Evolutionary conservation across 2,888 invertebrate genomes (phyloP).

Genomic region (Agrypnus murinus): DNA sequence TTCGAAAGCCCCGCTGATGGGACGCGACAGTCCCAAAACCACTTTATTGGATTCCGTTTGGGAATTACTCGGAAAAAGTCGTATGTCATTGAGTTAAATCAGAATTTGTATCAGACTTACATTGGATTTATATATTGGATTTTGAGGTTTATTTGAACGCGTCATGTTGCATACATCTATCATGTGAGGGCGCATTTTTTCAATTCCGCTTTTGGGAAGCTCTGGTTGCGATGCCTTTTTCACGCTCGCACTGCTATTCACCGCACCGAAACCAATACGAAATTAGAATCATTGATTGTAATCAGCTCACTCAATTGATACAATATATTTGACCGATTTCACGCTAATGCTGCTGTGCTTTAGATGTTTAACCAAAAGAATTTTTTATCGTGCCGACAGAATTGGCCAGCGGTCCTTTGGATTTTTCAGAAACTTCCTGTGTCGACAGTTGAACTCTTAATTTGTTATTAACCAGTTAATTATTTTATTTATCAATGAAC

Average conservation of each 20-base stretch:
- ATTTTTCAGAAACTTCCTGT: no score
- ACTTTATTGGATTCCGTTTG: constrained; percentile 55
- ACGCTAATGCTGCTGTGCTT: constrained; percentile 17
- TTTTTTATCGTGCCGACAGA: no score
- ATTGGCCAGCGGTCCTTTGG: neutral
- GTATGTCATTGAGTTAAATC: constrained; percentile 59
- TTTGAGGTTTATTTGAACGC: constrained; percentile 56
- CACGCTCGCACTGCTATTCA: constrained; percentile 21
- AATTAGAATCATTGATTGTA: constrained; percentile 45
- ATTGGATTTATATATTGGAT: constrained; percentile 57
- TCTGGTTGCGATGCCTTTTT: constrained; percentile 42
- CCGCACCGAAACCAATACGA: constrained; percentile 26
- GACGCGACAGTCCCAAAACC: constrained; percentile 51
- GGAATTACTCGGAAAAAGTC: constrained; percentile 56
- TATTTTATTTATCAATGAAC: no score
- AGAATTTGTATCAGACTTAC: constrained; percentile 54
- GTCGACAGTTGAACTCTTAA: no score
- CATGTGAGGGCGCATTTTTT: constrained; percentile 35
- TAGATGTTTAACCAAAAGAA: constrained; percentile 1
- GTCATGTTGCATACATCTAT: constrained; percentile 55
- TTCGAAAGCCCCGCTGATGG: constrained; percentile 46
- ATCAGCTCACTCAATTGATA: constrained; percentile 34
- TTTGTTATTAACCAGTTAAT: no score
- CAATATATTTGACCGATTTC: constrained; percentile 36
- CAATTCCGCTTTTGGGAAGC: constrained; percentile 32